Conservation (phyloP, 2,888 invertebrate genomes). For the Melieria crassipennis region DNA sequence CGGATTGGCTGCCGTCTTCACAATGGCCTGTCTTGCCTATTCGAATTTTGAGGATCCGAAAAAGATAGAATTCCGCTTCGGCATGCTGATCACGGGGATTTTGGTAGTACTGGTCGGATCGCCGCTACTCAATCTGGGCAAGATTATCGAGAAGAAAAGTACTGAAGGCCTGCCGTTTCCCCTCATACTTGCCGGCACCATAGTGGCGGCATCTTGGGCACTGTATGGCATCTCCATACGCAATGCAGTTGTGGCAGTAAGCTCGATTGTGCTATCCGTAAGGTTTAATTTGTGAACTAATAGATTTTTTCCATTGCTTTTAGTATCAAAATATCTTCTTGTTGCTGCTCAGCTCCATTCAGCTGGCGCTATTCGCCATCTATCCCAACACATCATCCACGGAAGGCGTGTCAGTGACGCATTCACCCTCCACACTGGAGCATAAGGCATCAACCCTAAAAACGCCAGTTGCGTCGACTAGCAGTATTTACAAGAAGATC, state of each 20-base stretch:
- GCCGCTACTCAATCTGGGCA: constrained; percentile 76
- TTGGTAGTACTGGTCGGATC: constrained; percentile 74
- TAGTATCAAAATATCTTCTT: constrained; percentile 80
- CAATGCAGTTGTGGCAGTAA: constrained; percentile 59
- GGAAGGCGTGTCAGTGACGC: constrained; percentile 26
- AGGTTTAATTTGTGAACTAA: constrained; percentile 11
- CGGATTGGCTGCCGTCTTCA: constrained; percentile 69
- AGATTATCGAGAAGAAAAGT: constrained; percentile 82
- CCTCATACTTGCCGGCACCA: constrained; percentile 81
- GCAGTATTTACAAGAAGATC: constrained; percentile 36
- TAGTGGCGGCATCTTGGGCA: constrained; percentile 70
- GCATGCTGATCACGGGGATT: constrained; percentile 72
- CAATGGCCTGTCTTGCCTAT: constrained; percentile 73
- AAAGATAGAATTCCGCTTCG: constrained; percentile 75
- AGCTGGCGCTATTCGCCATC: constrained; percentile 75
- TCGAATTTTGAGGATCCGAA: constrained; percentile 72
- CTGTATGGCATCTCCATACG: constrained; percentile 61
- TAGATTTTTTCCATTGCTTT: constrained; percentile 13
- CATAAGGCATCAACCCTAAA: constrained; percentile 36
- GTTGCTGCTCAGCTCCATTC: constrained; percentile 70
- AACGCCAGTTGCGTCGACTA: constrained; percentile 34
- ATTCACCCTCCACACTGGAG: constrained; percentile 55
- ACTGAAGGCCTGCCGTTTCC: constrained; percentile 90
- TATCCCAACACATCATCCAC: constrained; percentile 71
- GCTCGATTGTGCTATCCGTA: constrained; percentile 25